These are phyloP conservation scores for Cheilosia variabilis DNA, from an alignment of 2,888 invertebrate species.

Conservation along the genomic window DNA sequence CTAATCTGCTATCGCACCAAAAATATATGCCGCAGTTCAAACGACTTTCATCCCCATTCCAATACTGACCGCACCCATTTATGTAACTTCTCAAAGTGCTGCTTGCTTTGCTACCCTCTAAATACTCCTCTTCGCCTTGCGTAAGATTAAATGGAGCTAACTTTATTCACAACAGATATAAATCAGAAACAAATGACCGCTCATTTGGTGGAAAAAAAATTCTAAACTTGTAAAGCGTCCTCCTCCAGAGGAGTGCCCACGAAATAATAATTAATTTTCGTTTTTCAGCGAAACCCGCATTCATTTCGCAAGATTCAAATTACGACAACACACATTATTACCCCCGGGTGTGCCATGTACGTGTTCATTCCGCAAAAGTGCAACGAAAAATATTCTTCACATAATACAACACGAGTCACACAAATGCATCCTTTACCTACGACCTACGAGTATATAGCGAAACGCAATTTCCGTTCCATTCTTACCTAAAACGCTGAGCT, in stretches of 20 bases:
- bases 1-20: no score
- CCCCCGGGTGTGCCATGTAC: neutral
- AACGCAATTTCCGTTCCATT: neutral
- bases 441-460: no score
- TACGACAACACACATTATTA: constrained; percentile 42
- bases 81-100: no score
- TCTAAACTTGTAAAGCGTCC: neutral
- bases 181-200: no score
- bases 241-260: neutral
- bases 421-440: neutral
- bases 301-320: constrained; percentile 43
- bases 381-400: constrained; percentile 4
- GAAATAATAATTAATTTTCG: constrained; percentile 56
- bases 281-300: constrained; percentile 29
- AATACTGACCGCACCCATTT: no score
- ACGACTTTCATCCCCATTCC: no score
- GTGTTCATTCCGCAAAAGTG: neutral
- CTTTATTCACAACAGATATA: neutral
- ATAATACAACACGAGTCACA: constrained; percentile 17
- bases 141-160: neutral
- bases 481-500: constrained; percentile 93
- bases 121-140: no score
- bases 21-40: no score
- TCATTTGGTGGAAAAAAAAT: no score
- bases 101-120: no score